phyloP scores from a whole-genome alignment of 2,113 vertebrate species.

The Nothocercus nigrocapillus region DNA sequence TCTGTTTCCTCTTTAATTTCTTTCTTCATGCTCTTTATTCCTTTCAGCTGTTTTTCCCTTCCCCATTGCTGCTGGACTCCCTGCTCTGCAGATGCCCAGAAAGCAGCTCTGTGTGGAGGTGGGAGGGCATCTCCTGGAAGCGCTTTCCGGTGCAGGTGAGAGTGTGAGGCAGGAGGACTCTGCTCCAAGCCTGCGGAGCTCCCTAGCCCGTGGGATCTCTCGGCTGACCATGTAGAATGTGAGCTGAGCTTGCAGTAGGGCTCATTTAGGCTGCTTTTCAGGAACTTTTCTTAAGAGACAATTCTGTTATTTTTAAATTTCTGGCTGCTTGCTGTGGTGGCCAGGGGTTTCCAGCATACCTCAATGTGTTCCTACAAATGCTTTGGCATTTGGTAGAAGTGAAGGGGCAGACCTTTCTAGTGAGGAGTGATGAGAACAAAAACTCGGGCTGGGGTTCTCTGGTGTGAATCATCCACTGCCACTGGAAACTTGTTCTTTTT shows the following conservation, averaged over 20 bases:
- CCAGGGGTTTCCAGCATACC: not conserved
- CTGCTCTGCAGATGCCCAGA: not conserved
- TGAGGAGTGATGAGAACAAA: not conserved
- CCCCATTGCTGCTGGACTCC: slow-evolving; percentile 8
- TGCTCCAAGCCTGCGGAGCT: fast-evolving
- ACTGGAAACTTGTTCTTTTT: not conserved
- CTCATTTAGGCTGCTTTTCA: not conserved
- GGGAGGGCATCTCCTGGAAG: not conserved
- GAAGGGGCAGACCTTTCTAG: not conserved
- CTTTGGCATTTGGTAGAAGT: not conserved
- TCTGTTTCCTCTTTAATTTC: slow-evolving; percentile 55
- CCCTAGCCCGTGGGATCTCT: not conserved
- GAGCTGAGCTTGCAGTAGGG: not conserved
- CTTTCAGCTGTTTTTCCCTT: slow-evolving; percentile 14
- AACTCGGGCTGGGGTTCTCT: not conserved
- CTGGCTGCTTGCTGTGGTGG: not conserved
- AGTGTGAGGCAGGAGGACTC: not conserved
- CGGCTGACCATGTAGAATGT: not conserved
- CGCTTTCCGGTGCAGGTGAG: not conserved
- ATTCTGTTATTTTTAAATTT: not conserved
- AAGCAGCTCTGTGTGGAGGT: not conserved
- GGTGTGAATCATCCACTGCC: not conserved
- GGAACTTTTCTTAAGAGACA: not conserved
- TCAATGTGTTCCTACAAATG: not conserved
- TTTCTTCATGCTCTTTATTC: slow-evolving; percentile 19